A percentile compares a stretch with the other conserved stretches of the same genome.
These are phyloP conservation scores for Caenorhabditis becei DNA, from an alignment of 2,888 invertebrate genomes.

Conservation along the genomic window DNA sequence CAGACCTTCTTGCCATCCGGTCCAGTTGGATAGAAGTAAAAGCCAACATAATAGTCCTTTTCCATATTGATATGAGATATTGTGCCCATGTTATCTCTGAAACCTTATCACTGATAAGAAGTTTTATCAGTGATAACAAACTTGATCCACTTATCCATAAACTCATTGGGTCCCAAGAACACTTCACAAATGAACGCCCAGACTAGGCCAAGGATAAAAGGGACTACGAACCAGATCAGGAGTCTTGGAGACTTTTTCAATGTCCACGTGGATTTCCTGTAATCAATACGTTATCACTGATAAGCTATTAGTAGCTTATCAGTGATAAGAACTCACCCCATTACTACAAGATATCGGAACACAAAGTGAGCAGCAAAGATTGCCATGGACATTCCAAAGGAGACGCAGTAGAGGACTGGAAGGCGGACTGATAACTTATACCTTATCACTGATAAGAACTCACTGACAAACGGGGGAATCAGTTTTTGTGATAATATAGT, in stretches of 20 bases:
- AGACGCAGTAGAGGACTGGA: constrained; percentile 21
- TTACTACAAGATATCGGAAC: constrained; percentile 17
- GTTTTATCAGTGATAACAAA: neutral
- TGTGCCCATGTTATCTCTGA: neutral
- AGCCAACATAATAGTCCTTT: constrained; percentile 2
- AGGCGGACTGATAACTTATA: too few species aligned
- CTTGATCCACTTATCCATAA: neutral
- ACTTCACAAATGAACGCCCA: neutral
- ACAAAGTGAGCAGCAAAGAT: constrained; percentile 22
- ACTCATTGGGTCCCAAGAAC: neutral
- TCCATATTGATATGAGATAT: neutral
- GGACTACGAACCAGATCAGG: neutral
- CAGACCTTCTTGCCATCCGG: neutral
- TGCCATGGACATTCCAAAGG: constrained; percentile 14
- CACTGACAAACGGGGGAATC: neutral
- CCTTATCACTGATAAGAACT: neutral
- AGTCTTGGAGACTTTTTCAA: neutral
- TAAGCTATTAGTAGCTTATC: too few species aligned
- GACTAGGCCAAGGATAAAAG: neutral
- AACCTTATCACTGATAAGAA: too few species aligned
- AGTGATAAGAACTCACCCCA: neutral
- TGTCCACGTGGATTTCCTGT: constrained; percentile 10
- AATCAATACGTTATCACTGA: too few species aligned
- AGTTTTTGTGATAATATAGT: neutral
- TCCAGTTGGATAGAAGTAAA: constrained; percentile 5